These are phyloP conservation scores for Poeciliopsis gracilis DNA, from an alignment of 2,797 vertebrate species.

Conservation along the genomic window DNA sequence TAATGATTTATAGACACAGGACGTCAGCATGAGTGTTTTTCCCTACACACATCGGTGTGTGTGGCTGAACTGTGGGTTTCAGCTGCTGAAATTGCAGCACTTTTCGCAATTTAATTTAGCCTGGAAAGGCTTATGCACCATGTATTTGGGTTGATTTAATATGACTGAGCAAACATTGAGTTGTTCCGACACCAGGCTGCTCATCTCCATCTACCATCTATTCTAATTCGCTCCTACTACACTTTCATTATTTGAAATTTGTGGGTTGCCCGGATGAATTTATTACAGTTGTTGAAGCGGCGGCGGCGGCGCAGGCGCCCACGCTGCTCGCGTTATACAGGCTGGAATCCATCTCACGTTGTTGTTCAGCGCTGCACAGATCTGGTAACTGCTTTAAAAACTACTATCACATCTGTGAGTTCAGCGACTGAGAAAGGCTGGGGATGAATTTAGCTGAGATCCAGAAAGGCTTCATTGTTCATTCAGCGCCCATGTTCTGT, in stretches of 20 bases:
- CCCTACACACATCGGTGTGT: neutral
- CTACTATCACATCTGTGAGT: conserved; percentile 9
- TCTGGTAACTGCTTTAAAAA: neutral
- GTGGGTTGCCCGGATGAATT: neutral
- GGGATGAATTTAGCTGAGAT: conserved; percentile 12
- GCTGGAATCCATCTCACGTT: neutral
- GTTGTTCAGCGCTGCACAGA: neutral
- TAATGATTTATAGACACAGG: neutral
- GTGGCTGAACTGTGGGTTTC: neutral
- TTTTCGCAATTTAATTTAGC: conserved; percentile 20
- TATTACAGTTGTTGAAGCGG: conserved; percentile 9
- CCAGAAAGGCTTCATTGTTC: conserved; percentile 23
- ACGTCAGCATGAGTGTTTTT: neutral
- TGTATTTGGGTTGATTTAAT: conserved; percentile 22
- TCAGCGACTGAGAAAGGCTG: neutral
- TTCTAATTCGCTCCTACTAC: conserved; percentile 1
- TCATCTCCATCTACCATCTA: neutral
- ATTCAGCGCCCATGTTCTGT: conserved; percentile 7
- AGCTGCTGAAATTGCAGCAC: conserved; percentile 1
- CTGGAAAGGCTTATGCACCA: conserved; percentile 2
- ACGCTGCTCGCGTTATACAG: neutral
- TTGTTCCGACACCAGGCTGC: neutral
- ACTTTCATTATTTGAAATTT: neutral
- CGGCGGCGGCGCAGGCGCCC: neutral
- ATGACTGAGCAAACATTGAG: conserved; percentile 3